Evolutionary conservation across 2,797 vertebrate genomes (phyloP), one percentile per base, ranked within the genome.

Genomic region (Rhinogobio ventralis): DNA sequence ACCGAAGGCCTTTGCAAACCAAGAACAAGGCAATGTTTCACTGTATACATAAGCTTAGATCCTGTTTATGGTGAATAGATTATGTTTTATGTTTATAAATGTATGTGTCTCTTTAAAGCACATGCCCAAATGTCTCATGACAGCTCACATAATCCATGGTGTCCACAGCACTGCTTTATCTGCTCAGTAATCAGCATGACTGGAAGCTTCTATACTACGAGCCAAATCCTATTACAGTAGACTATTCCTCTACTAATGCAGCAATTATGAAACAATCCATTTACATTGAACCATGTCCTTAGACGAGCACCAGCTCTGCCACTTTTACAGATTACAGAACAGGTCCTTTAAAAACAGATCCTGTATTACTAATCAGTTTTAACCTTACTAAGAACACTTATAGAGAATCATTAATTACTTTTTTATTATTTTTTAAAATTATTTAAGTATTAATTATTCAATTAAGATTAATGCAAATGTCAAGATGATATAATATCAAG

Each of bases 211-310:
- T 82, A 78, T 28, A 81, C 36, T 10, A 76, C 7, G 55, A 81
- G 62, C 75, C 78, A 85, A 88, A 85, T 85, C 83, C 80, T 83
- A 87, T 88, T 88, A 86, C 39, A 49, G 62, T 53, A 49, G 71
- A 55, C 67, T 73, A 79, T 73, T 85, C 68, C 82, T 66, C 39
- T 60, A 33, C 83, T 64, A 71, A 81, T 66, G 74, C 77, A 72
- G 55, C 57, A 85, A 74, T 73, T 81, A 87, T 76, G 57, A 79
- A 87, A 75, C 86, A 84, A 83, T 86, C 81, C 71, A 51, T 81
- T 85, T 81, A 81, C 49, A 81, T 23, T 79, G 51, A 85, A 57
- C 79, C 77, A 85, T 84, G 83, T 86, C 81, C 83, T 17, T 19
- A 82, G 46, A 69, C 28, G 68, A 75, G 33, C 75, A 55, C 69